Base-by-base conservation (phyloP, 2,888 invertebrate species). In the Drosophila vallismaia region DNA sequence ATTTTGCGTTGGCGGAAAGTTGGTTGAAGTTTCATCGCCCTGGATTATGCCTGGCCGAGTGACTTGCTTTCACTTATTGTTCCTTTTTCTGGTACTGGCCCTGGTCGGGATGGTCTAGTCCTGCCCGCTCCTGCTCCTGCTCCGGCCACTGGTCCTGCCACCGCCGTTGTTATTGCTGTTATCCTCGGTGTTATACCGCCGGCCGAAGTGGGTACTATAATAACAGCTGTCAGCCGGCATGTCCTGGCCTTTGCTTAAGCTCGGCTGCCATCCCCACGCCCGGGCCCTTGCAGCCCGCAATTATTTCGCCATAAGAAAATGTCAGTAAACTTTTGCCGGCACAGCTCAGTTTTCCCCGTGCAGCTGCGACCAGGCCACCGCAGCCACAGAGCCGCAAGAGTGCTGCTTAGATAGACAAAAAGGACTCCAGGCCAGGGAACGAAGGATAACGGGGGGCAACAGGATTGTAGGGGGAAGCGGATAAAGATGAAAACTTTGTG, bases 241-340 rank as follows among this genome's bases (percentile, higher is more conserved):
- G 67, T 64, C 52, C 55, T 50, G 69, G 55, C 49, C 59, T 79
- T 68, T 68, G 64, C 54, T 50, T 52, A 71, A 76, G 59, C 54
- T 56, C 55, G 48, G 24, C 42, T 31, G 49, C 44, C 44, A 19
- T 28, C 48, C 40, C 9, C 42, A 9, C 14, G 28, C 49, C 10
- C 29, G 8, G 45, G 50, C 45, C 31, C 40, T 63, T 48, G 51
- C 76, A 60, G 64, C 78, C 76, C 63, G 64, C 78, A 81, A 86
- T 82, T 84, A 78, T 84, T 86, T 81, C 57, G 76, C 69, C 87
- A 80, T 70, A 78, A 74, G 79, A 82, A 86, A 82, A 80, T 62
- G 78, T 78, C 78, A 76, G 81, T 80, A 82, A 82, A 82, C 74
- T 82, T 82, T 84, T 73, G 59, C 81, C 54, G 56, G 46, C 66